Percentiles rank a stretch among this genome's conserved stretches.
Evolutionary conservation across 2,797 vertebrate genomes (phyloP).

Genomic region (Rhodeus uyekii): DNA sequence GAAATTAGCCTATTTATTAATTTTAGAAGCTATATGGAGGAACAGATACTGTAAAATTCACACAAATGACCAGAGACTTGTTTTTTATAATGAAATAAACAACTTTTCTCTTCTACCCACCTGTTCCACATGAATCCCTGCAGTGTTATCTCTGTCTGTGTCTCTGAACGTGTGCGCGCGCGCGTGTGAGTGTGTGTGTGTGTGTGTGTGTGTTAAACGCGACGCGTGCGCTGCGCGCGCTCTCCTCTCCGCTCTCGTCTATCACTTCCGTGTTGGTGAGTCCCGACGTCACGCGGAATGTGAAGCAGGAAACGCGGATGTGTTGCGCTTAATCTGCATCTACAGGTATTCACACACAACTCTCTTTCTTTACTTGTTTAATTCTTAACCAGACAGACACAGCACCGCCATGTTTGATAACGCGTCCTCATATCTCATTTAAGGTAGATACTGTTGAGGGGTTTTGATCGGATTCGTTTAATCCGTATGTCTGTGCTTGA

Average conservation of each 20-base stretch:
- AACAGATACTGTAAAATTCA: not conserved
- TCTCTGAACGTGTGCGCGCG: not conserved
- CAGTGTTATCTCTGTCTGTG: not conserved
- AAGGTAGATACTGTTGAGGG: not conserved
- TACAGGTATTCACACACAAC: slow-evolving; percentile 52
- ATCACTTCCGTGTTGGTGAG: slow-evolving; percentile 48
- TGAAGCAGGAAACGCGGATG: slow-evolving; percentile 57
- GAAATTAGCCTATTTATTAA: slow-evolving; percentile 3
- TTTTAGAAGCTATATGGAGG: not conserved
- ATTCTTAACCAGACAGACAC: not conserved
- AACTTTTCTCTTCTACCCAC: not conserved
- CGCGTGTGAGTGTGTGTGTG: no score
- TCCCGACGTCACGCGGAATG: slow-evolving; percentile 45
- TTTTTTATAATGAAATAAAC: not conserved
- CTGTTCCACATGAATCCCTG: slow-evolving; percentile 6
- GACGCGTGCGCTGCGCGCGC: not conserved
- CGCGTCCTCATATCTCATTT: not conserved
- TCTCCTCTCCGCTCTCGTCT: slow-evolving; percentile 5
- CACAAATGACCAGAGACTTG: not conserved
- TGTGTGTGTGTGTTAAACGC: not conserved
- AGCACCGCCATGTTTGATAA: not conserved
- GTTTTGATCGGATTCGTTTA: slow-evolving; percentile 35
- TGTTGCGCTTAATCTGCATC: slow-evolving; percentile 44
- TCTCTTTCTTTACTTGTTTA: not conserved
- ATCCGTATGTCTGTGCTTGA: not conserved